phyloP scores from a whole-genome alignment of 2,888 invertebrate genomes.

The Hyppa rectilinea region DNA sequence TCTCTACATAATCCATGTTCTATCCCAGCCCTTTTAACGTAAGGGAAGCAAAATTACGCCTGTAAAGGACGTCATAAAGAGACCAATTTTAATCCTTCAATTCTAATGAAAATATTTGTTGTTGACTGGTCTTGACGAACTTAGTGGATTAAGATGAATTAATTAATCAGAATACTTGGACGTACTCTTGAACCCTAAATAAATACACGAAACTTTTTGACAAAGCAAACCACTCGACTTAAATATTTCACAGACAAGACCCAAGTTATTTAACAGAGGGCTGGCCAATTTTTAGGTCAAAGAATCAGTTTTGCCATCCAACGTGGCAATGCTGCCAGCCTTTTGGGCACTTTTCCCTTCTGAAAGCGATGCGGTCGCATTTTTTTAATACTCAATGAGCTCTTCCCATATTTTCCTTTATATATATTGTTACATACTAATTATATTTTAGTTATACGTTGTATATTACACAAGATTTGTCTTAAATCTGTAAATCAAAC shows the following conservation, averaged over 20 bases:
- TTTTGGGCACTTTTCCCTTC: no score
- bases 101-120: conserved; percentile 52
- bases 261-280: no score
- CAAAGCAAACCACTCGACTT: conserved; percentile 5
- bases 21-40: conserved; percentile 58
- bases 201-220: conserved; percentile 30
- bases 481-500: no score
- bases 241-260: conserved; percentile 15
- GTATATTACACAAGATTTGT: no score
- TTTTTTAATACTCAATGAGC: no score
- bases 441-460: no score
- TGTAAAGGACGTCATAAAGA: conserved; percentile 56
- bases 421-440: no score
- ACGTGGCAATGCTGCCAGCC: no score
- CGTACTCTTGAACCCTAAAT: conserved; percentile 15
- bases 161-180: conserved; percentile 26
- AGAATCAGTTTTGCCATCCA: no score
- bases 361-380: no score
- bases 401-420: no score
- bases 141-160: conserved; percentile 37
- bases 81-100: conserved; percentile 63
- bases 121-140: conserved; percentile 37
- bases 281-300: no score
- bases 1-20: conserved; percentile 60
- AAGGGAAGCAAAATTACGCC: conserved; percentile 64